These are phyloP conservation scores for Sarotherodon lohbergeri DNA, from an alignment of 2,113 vertebrate species.

Conservation along the genomic window DNA sequence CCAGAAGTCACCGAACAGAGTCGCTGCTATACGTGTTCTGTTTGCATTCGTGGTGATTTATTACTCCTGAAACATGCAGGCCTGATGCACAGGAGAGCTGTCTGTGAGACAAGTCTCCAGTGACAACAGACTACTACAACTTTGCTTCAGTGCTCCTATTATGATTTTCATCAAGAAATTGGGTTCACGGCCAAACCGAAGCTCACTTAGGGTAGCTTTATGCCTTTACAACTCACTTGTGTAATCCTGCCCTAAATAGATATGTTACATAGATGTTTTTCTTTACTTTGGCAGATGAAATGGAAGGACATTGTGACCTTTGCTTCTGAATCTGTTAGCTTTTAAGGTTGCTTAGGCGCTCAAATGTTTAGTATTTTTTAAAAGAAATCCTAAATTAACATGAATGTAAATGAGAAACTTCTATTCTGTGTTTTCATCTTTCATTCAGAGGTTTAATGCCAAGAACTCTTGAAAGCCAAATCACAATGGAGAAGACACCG, in stretches of 20 bases:
- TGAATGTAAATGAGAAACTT: neutral
- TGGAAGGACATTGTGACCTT: constrained; percentile 20
- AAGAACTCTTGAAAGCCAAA: constrained; percentile 83
- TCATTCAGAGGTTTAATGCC: constrained; percentile 86
- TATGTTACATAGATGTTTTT: neutral
- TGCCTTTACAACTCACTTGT: constrained; percentile 4
- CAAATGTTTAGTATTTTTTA: neutral
- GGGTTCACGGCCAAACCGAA: constrained; percentile 30
- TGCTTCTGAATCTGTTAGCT: neutral
- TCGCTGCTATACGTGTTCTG: constrained; percentile 22
- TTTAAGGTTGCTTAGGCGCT: neutral
- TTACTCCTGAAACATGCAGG: constrained; percentile 43
- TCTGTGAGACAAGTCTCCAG: constrained; percentile 51
- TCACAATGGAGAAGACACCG: constrained; percentile 93
- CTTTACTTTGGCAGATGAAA: neutral
- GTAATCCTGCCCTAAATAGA: constrained; percentile 31
- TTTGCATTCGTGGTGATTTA: constrained; percentile 61
- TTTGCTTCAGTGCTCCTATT: constrained; percentile 21
- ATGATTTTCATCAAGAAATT: constrained; percentile 50
- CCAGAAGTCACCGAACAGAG: constrained; percentile 22
- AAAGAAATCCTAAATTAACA: neutral
- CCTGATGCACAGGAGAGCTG: constrained; percentile 33
- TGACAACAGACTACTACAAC: constrained; percentile 41
- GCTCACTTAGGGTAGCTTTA: neutral
- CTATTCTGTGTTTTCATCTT: constrained; percentile 20